A percentile compares a stretch with the other conserved stretches of the same genome.
Evolutionary conservation across 2,888 invertebrate genomes (phyloP).

Genomic region (Cartodere bifasciata): DNA sequence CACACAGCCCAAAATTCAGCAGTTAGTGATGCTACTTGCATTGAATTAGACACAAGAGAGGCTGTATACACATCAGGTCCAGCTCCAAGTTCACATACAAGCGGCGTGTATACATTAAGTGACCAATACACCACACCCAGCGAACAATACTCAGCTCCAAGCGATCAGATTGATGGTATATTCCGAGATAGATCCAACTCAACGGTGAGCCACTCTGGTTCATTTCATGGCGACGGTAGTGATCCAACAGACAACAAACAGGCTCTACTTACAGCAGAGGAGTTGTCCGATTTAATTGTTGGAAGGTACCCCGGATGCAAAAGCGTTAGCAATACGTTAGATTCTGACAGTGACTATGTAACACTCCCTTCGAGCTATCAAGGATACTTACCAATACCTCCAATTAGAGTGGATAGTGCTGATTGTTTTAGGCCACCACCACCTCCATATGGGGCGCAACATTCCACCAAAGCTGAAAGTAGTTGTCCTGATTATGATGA

Average conservation of each 20-base stretch:
- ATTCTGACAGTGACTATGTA: slow-evolving; percentile 84
- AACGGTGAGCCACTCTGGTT: slow-evolving; percentile 62
- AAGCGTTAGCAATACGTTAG: slow-evolving; percentile 72
- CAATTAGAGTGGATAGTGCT: slow-evolving; percentile 53
- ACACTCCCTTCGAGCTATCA: slow-evolving; percentile 47
- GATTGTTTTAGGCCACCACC: slow-evolving; percentile 36
- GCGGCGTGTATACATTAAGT: slow-evolving; percentile 73
- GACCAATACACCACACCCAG: slow-evolving; percentile 33
- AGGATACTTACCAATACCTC: slow-evolving; percentile 50
- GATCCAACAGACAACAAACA: slow-evolving; percentile 72
- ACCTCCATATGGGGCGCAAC: slow-evolving; percentile 33
- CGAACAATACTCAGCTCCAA: slow-evolving; percentile 26
- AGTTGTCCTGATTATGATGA: slow-evolving; percentile 25
- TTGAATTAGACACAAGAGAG: slow-evolving; percentile 45
- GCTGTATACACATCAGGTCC: slow-evolving; percentile 45
- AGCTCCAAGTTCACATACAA: slow-evolving; percentile 68
- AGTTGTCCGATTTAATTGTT: slow-evolving; percentile 71
- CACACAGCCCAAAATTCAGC: slow-evolving; percentile 80
- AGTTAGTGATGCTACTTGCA: slow-evolving; percentile 58
- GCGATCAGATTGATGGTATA: slow-evolving; percentile 36
- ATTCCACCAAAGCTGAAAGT: slow-evolving; percentile 15
- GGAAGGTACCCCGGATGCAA: slow-evolving; percentile 66
- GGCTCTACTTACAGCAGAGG: slow-evolving; percentile 67
- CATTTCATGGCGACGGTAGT: slow-evolving; percentile 80
- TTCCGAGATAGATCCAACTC: slow-evolving; percentile 64